These are phyloP conservation scores for Chaenodraco wilsoni DNA, from an alignment of 2,797 vertebrate species.

Conservation along the genomic window DNA sequence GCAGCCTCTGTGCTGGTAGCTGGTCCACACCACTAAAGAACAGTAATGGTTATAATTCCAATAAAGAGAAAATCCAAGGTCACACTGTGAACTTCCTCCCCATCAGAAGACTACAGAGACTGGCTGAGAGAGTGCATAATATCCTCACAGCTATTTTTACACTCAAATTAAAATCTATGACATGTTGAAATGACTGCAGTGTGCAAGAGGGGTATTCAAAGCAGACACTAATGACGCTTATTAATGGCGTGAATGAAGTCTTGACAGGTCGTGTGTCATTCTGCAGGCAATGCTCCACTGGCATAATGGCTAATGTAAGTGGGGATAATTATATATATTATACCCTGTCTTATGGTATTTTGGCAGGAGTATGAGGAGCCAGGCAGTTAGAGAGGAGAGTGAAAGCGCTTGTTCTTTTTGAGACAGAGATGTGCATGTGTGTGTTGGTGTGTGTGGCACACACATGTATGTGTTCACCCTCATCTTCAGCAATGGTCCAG, in stretches of 20 bases:
- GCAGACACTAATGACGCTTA: conserved; percentile 99
- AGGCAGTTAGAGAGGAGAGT: conserved; percentile 87
- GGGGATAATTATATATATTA: conserved; percentile 98
- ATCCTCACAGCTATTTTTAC: conserved; percentile 99
- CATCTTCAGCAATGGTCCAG: conserved; percentile 43
- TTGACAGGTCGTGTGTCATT: conserved; percentile 99
- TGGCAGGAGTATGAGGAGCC: conserved; percentile 96
- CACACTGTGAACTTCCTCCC: conserved; percentile 86
- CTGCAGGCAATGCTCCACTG: conserved; percentile 91
- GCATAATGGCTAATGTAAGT: conserved; percentile 99
- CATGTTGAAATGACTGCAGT: conserved; percentile 99
- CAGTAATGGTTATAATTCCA: conserved; percentile 84
- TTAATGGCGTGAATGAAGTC: conserved; percentile 98
- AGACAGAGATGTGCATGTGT: conserved; percentile 75
- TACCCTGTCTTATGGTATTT: conserved; percentile 99
- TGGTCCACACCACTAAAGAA: conserved; percentile 77
- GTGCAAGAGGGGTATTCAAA: conserved; percentile 99
- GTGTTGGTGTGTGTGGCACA: conserved; percentile 50
- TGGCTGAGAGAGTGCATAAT: conserved; percentile 88
- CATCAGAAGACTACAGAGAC: conserved; percentile 90
- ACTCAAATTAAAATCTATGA: conserved; percentile 99
- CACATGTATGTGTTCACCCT: conserved; percentile 38
- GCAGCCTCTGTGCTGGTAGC: conserved; percentile 51
- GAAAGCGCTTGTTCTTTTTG: conserved; percentile 81
- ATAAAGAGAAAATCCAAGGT: conserved; percentile 87